Evolutionary conservation across 1,140 invertebrate species (phyloP), one percentile per base, ranked within the genome.

Genomic region (Pemphigus obesinymphae): DNA sequence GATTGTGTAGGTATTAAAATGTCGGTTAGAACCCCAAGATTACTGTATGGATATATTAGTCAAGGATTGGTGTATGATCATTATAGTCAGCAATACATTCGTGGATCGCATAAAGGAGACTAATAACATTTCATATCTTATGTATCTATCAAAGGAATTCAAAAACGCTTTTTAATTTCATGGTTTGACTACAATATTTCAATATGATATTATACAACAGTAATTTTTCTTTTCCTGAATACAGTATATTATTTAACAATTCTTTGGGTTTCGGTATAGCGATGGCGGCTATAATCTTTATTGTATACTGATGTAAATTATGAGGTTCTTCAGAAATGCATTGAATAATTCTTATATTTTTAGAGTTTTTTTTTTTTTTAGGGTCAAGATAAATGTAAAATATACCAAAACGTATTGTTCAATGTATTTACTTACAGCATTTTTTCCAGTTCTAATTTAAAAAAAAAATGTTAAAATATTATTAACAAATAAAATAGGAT

Each of bases 121-220:
- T 10, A 68, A 68, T 20, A 40, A 40, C 34, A 68, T 68, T 68
- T n/a, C n/a, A 40, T 2, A 1, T 68, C 20, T 11, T 5, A 17
- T 40, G 13, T 23, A 40, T 37, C 34, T 68, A 37, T 13, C 43
- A 40, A 34, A 34, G 63, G n/a, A 68, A 68, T 40, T 40, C 34
- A n/a, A 40, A 23, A 40, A n/a, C 20, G 17, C 34, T 68, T 68
- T 68, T 68, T 68, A 68, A 68, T 68, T 66, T 66, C 20, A 66
- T 23, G 63, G 63, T 66, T 34, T 37, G 34, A 31, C 34, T 66
- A 23, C 63, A 37, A 66, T 66, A 66, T 37, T 66, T 66, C 29
- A 66, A 66, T n/a, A n/a, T 66, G 34, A 66, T 66, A 66, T 29
- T 66, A 66, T 37, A 66, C 31, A 37, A 7, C 0, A 37, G 7